Evolutionary conservation across 2,888 invertebrate species (phyloP), one percentile per base, ranked within the genome.

Genomic region (Patella caerulea): DNA sequence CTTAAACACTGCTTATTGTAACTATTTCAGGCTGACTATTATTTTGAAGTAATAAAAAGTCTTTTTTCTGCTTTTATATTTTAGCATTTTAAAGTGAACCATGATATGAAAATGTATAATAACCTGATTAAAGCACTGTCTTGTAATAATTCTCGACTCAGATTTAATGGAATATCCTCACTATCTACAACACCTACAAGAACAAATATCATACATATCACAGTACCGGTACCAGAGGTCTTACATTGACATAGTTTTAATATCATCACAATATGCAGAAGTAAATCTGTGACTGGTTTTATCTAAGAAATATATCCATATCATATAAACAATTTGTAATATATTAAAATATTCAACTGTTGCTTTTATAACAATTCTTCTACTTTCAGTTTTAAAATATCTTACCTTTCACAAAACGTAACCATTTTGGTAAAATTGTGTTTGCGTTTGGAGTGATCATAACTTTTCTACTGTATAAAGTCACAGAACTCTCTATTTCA

Each of bases 81-180:
- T 73, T 11, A 45, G 29, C 9, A 9, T 45, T 45, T 45, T 45
- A 45, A 9, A 7, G 45, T 45, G 45, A 45, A 45, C 9, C 45
- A 45, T 9, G 45, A 45, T 9, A 45, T 45, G 9, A 45, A 5
- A 19, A 65, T 65, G 11, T 11, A n/a, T 2, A 65, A 19, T 78
- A 75, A 92, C 91, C 91, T 94, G 84, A 99, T 97, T 4, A 99
- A 93, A 45, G 95, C 94, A 92, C 97, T 97, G 89, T 99, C 98
- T 92, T 99, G 99, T 73, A 99, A 93, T 79, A 99, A 92, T 92
- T 99, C 99, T 89, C 99, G 94, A 91, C 98, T 98, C 81, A 99
- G 93, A 94, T 99, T 99, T 77, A 99, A 93, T 70, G 99, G 99
- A 93, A 99, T 98, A 92, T 99, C 99, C 93, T 99, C 99, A 1